These are phyloP conservation scores for Bagarius yarrelli DNA, from an alignment of 2,113 vertebrate species.

Conservation along the genomic window DNA sequence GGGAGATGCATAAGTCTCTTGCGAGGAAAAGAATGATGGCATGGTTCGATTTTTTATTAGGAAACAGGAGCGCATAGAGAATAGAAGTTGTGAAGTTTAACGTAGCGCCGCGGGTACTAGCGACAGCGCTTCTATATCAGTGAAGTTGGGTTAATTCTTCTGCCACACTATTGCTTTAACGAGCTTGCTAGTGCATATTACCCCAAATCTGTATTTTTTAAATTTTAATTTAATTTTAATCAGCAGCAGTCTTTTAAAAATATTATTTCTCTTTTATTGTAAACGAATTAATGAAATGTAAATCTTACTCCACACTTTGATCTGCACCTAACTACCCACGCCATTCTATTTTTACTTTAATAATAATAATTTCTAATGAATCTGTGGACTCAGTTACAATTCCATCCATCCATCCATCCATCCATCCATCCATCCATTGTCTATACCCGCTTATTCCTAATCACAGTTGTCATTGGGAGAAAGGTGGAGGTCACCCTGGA, in stretches of 20 bases:
- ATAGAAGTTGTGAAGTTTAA: conserved; percentile 5
- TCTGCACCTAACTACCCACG: not conserved
- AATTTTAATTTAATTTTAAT: not conserved
- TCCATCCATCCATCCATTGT: too few relatives aligned
- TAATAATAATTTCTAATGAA: not conserved
- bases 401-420: not conserved
- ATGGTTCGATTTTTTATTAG: not conserved
- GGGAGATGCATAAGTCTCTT: conserved; percentile 19
- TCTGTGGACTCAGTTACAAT: not conserved
- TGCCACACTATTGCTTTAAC: not conserved
- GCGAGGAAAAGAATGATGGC: not conserved
- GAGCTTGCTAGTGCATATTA: not conserved
- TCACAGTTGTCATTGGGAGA: too few relatives aligned
- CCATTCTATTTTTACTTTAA: not conserved
- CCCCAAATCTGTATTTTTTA: not conserved
- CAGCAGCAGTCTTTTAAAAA: too few relatives aligned
- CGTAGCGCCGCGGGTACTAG: not conserved
- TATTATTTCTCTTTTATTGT: not conserved
- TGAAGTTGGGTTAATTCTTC: not conserved
- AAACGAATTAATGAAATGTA: not conserved
- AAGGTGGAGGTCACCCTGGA: too few relatives aligned
- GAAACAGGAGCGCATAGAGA: not conserved
- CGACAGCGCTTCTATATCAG: not conserved
- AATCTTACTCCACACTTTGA: not conserved
- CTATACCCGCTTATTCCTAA: too few relatives aligned